Evolutionary conservation across 2,113 vertebrate species (phyloP).

Genomic region (Corvus hawaiiensis): DNA sequence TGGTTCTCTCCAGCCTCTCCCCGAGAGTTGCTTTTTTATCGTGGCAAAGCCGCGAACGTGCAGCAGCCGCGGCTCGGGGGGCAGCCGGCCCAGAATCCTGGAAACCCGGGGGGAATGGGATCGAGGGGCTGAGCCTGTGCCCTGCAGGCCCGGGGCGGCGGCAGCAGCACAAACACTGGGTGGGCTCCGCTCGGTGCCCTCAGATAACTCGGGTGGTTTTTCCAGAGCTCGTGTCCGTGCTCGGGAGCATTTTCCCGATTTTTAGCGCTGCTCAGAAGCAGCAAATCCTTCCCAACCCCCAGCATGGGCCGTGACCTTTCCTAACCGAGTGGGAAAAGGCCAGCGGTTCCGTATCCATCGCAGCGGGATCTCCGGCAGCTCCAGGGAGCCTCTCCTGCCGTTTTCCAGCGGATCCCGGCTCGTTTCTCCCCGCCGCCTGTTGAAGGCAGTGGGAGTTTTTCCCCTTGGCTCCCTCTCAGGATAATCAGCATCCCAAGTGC

Average conservation of each 20-base stretch:
- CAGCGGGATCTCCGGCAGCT: accelerated
- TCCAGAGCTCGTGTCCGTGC: background rate
- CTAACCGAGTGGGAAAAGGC: background rate
- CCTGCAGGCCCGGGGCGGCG: background rate
- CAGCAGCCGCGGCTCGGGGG: background rate
- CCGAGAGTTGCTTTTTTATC: background rate
- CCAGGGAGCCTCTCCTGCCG: background rate
- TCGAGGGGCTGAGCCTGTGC: background rate
- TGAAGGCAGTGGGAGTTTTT: background rate
- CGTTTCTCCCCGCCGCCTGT: background rate
- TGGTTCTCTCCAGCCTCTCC: background rate
- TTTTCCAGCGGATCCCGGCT: background rate
- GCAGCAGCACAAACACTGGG: background rate
- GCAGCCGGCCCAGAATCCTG: background rate
- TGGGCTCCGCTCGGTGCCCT: background rate
- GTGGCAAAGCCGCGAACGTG: background rate
- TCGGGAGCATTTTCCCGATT: background rate
- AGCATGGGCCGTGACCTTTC: background rate
- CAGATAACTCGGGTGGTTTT: background rate
- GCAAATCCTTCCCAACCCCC: background rate
- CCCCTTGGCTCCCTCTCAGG: background rate
- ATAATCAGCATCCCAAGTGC: background rate
- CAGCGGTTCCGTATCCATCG: accelerated
- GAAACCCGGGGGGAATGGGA: accelerated
- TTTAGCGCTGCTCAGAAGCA: accelerated